These are phyloP conservation scores for Octodonta nipae DNA, from an alignment of 2,888 invertebrate species.

Conservation along the genomic window DNA sequence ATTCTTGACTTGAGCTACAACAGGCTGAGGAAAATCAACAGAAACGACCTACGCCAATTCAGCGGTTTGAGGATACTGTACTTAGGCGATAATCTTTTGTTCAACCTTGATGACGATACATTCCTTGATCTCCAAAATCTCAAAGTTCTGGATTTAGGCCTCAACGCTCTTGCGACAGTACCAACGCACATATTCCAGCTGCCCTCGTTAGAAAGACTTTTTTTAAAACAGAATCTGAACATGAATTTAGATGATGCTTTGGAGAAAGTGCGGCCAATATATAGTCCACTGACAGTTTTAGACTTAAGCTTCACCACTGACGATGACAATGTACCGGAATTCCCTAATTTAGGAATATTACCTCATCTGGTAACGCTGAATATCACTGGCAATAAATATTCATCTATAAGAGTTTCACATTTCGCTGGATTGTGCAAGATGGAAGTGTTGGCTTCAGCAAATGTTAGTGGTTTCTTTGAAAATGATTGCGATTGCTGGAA, in stretches of 20 bases:
- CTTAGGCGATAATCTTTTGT: constrained; percentile 29
- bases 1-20: constrained; percentile 29
- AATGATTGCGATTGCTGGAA: constrained; percentile 30
- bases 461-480: constrained; percentile 23
- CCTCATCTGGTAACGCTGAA: constrained; percentile 27
- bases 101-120: constrained; percentile 24
- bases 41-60: constrained; percentile 25
- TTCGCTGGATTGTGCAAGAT: constrained; percentile 31
- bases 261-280: constrained; percentile 24
- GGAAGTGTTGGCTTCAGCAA: constrained; percentile 21
- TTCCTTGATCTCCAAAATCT: constrained; percentile 24
- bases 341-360: constrained; percentile 26
- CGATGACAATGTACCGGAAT: constrained; percentile 13
- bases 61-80: constrained; percentile 27
- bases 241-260: constrained; percentile 27
- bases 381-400: constrained; percentile 26
- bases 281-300: constrained; percentile 26
- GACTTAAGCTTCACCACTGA: constrained; percentile 27
- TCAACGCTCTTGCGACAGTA: constrained; percentile 24
- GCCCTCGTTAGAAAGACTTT: constrained; percentile 27
- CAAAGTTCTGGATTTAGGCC: constrained; percentile 27
- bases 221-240: constrained; percentile 29
- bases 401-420: constrained; percentile 20
- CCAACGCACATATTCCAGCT: constrained; percentile 28
- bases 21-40: constrained; percentile 26